These are phyloP conservation scores for Drosophila ananassae DNA, from an alignment of 1,140 invertebrate genomes.

Conservation along the genomic window DNA sequence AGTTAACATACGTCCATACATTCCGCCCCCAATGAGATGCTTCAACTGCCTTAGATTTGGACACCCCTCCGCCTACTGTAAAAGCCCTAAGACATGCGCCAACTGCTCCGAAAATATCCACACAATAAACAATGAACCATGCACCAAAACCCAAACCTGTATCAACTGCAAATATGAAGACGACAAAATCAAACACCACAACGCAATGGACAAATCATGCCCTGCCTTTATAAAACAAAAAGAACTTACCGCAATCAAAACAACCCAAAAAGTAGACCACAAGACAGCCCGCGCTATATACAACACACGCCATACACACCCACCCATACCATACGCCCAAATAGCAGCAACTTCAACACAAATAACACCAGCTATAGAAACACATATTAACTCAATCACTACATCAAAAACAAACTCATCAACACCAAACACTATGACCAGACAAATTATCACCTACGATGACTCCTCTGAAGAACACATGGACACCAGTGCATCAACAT, in stretches of 20 bases:
- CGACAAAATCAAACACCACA: conserved; percentile 3
- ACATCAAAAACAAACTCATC: too few species aligned
- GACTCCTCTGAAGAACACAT: not conserved
- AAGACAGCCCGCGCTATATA: not conserved
- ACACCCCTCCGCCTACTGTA: conserved; percentile 9
- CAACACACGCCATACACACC: conserved; percentile 8
- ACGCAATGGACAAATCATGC: conserved; percentile 7
- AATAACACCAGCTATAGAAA: not conserved
- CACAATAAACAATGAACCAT: not conserved
- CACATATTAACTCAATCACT: not conserved
- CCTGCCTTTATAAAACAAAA: conserved; percentile 3
- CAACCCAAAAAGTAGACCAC: conserved; percentile 1
- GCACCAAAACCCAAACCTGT: conserved; percentile 1
- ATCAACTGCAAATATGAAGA: conserved; percentile 8
- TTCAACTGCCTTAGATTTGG: conserved; percentile 3
- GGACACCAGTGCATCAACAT: conserved; percentile 8
- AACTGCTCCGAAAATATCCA: conserved; percentile 1
- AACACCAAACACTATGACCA: not conserved
- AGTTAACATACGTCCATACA: conserved; percentile 9
- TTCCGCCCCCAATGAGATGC: conserved; percentile 9
- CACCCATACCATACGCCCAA: conserved; percentile 1
- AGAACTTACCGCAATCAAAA: not conserved
- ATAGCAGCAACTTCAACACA: not conserved
- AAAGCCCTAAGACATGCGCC: conserved; percentile 4
- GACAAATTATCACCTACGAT: conserved; percentile 4